A percentile compares a stretch with the other conserved stretches of the same genome.
These are phyloP conservation scores for Polyodon spathula DNA, from an alignment of 2,113 vertebrate species.

Conservation along the genomic window DNA sequence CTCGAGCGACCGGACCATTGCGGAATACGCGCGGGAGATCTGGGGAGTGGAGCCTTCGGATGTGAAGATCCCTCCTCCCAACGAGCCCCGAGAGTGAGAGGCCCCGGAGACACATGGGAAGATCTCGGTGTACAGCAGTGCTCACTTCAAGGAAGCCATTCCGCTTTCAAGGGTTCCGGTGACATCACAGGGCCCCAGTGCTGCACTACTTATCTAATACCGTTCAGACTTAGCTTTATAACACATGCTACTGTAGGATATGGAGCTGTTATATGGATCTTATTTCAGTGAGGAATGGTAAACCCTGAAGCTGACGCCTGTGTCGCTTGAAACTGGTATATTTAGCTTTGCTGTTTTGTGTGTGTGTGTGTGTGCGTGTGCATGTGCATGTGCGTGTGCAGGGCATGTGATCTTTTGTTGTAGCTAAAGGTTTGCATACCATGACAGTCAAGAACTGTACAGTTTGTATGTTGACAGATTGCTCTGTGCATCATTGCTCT, in stretches of 20 bases:
- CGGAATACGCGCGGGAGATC: slow-evolving; percentile 65
- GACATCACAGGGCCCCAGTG: no score
- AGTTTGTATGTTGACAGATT: slow-evolving; percentile 2
- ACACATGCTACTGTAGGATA: not conserved
- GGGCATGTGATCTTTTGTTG: not conserved
- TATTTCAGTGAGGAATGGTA: no score
- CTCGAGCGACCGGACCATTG: slow-evolving; percentile 78
- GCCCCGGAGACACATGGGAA: not conserved
- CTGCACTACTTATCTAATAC: not conserved
- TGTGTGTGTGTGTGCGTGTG: slow-evolving; percentile 3
- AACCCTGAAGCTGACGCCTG: not conserved
- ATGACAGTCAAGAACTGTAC: slow-evolving; percentile 15
- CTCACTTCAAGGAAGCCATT: not conserved
- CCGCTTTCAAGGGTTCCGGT: no score
- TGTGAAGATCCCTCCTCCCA: slow-evolving; percentile 66
- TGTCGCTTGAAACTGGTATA: slow-evolving; percentile 11
- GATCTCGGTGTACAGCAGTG: not conserved
- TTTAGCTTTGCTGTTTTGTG: not conserved
- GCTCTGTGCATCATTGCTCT: not conserved
- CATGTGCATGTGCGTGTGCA: not conserved
- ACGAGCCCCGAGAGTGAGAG: slow-evolving; percentile 57
- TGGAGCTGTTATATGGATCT: no score
- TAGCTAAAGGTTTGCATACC: not conserved
- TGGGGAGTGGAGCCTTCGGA: slow-evolving; percentile 73
- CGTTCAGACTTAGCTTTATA: not conserved